Evolutionary conservation across 2,888 invertebrate species (phyloP).

Genomic region (Ormyrus nitidulus): DNA sequence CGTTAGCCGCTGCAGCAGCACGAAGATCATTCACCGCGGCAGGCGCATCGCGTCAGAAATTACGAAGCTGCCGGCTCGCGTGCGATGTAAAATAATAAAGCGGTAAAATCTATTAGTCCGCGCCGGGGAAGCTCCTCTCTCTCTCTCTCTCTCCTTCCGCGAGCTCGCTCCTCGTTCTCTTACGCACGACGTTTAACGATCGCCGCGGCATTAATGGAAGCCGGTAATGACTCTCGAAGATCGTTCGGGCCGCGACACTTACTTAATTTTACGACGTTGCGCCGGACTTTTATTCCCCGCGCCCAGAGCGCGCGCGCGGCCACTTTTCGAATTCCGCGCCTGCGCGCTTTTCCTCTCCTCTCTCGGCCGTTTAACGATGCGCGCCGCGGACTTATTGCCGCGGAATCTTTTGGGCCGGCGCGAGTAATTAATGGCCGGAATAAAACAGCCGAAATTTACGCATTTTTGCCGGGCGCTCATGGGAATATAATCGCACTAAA

Average conservation of each 20-base stretch:
- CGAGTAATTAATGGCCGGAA: conserved; percentile 11
- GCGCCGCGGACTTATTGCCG: too few species aligned
- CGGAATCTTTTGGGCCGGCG: not conserved
- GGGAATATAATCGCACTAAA: conserved; percentile 4
- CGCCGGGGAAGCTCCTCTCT: conserved; percentile 36
- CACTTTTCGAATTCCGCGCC: not conserved
- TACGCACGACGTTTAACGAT: conserved; percentile 56
- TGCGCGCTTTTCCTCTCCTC: not conserved
- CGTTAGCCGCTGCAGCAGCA: too few species aligned
- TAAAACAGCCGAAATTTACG: conserved; percentile 29
- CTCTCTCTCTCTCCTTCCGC: conserved; percentile 38
- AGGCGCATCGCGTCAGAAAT: conserved; percentile 58
- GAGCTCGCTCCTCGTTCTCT: conserved; percentile 60
- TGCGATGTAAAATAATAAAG: conserved; percentile 69
- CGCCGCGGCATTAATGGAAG: conserved; percentile 45
- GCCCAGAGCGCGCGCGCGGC: not conserved
- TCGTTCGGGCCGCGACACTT: conserved; percentile 39
- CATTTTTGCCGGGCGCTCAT: not conserved
- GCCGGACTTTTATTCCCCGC: conserved; percentile 31
- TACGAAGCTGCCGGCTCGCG: conserved; percentile 59
- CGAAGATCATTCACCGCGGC: too few species aligned
- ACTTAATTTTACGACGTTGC: conserved; percentile 45
- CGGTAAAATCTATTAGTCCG: conserved; percentile 68
- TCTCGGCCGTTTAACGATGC: not conserved
- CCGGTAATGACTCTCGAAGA: conserved; percentile 39